Base-by-base conservation (phyloP, 2,888 invertebrate genomes). In the Drosophila neotestacea region DNA sequence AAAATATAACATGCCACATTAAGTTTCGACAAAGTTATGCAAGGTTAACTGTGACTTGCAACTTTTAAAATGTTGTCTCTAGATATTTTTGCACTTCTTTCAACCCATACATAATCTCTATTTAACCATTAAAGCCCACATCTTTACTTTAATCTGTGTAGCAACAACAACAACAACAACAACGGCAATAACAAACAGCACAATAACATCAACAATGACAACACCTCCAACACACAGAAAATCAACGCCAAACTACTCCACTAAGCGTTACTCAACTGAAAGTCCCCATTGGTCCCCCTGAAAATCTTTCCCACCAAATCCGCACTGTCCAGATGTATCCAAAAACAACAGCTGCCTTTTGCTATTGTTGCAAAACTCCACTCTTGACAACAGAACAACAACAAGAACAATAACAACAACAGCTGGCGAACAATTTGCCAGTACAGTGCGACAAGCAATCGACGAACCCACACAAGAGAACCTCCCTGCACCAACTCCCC, bases 391-490 rank as follows among this genome's bases (percentile, higher is more conserved):
- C 54, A 67, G 65, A 80, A 65, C 62, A 68, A 38, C 61, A 70
- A 54, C 47, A 74, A 41, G 36, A 71, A 59, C 16, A 73, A 41
- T 36, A 71, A 59, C 16, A 73, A 50, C 59, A 77, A 58, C 69
- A 66, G 52, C 55, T 47, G 59, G 67, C 60, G 9, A 70, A 79
- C 85, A 83, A 85, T 83, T 85, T 85, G 81, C 79, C 81, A 73
- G 70, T 74, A 67, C 79, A 76, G 66, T 55, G 72, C 63, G 79
- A 78, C 81, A 71, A 65, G 71, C 67, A 61, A 67, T 70, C 67
- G 73, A 66, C 52, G 58, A 46, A 52, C 48, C 67, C 61, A 62
- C 73, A 48, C 16, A 22, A 44, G 34, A 47, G 22, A 22, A 1
- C 50, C 4, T 22, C 22, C 38, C 28, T 7, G n/a, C 16, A 7